Conservation (phyloP, 2,797 vertebrate genomes). For the Hypotaenidia philippensis region DNA sequence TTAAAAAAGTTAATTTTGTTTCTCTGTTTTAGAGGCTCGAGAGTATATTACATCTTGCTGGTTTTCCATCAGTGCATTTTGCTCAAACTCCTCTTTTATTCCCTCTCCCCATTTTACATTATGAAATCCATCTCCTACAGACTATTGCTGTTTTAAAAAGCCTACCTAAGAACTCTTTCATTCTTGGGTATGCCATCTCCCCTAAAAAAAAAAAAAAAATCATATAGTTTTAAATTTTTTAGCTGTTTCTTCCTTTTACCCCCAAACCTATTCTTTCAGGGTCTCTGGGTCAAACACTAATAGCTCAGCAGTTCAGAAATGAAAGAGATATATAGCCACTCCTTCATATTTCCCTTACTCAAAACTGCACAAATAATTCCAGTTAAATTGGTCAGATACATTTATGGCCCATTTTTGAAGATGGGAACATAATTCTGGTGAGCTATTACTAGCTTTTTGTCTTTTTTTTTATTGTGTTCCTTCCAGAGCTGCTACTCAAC, state of each 20-base stretch:
- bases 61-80: not conserved
- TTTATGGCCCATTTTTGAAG: constrained; percentile 10
- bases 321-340: not conserved
- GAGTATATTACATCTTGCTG: not conserved
- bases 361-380: not conserved
- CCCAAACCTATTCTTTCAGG: not conserved
- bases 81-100: not conserved
- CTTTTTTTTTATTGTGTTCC: not conserved
- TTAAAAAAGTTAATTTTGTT: constrained; percentile 44
- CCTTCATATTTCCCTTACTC: not conserved
- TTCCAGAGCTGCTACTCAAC: not conserved
- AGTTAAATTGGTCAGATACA: not conserved
- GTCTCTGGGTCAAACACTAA: not conserved
- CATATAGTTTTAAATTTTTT: not conserved
- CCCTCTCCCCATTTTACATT: not conserved
- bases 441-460: not conserved
- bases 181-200: not conserved
- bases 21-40: not conserved
- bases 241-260: not conserved
- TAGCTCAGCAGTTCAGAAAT: not conserved
- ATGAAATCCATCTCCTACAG: not conserved
- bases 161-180: not conserved
- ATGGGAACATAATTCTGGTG: not conserved
- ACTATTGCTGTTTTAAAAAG: not conserved
- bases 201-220: not conserved